Percentiles rank a stretch among this genome's conserved stretches.
These are phyloP conservation scores for Chromis chromis DNA, from an alignment of 2,797 vertebrate species.

Conservation along the genomic window DNA sequence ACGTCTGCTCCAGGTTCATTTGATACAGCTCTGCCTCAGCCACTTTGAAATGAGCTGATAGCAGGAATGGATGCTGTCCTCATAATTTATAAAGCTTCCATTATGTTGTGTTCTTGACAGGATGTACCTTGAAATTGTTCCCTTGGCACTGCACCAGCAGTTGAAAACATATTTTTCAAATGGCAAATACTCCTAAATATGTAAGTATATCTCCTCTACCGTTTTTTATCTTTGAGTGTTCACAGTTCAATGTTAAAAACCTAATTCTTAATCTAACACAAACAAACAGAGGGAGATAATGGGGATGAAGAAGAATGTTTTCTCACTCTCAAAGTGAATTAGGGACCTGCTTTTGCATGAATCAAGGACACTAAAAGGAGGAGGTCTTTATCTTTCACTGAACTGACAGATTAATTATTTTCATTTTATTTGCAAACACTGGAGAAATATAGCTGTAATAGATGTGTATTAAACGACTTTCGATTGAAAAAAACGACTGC, in stretches of 20 bases:
- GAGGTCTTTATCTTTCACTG: conserved; percentile 27
- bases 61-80: conserved; percentile 56
- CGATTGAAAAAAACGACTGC: conserved; percentile 12
- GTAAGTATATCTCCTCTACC: conserved; percentile 7
- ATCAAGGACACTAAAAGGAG: conserved; percentile 27
- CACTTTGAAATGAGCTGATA: conserved; percentile 71
- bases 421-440: conserved; percentile 11
- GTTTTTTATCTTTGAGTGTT: conserved; percentile 31
- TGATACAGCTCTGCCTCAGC: conserved; percentile 59
- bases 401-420: conserved; percentile 11
- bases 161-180: conserved; percentile 50
- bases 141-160: conserved; percentile 28
- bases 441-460: neutral
- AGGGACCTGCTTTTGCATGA: conserved; percentile 29
- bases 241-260: conserved; percentile 40
- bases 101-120: conserved; percentile 67
- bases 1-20: conserved; percentile 66
- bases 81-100: conserved; percentile 71
- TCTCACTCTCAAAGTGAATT: conserved; percentile 29
- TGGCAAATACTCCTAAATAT: conserved; percentile 42
- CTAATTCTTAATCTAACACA: conserved; percentile 24
- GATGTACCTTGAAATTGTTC: conserved; percentile 57
- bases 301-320: neutral
- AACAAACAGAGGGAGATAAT: conserved; percentile 34
- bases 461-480: conserved; percentile 22